Evolutionary conservation across 2,113 vertebrate genomes (phyloP).

Genomic region (Procapra przewalskii): DNA sequence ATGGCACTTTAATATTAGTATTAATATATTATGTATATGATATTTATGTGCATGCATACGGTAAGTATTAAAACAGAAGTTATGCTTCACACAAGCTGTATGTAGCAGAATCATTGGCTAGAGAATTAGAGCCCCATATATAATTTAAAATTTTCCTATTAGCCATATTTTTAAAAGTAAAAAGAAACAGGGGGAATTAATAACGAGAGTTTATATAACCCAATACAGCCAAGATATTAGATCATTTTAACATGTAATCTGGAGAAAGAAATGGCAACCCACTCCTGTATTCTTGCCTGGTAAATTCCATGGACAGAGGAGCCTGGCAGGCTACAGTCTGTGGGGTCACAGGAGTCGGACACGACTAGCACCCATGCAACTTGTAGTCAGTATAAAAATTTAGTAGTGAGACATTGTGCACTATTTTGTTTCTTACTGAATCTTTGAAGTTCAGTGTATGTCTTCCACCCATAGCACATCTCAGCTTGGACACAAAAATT

Average conservation of each 20-base stretch:
- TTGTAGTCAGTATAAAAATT: not conserved
- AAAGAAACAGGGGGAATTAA: not conserved
- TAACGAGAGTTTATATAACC: not conserved
- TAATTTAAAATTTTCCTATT: not conserved
- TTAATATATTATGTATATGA: not conserved
- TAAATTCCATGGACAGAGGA: not conserved
- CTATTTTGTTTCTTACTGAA: not conserved
- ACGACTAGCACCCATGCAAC: not conserved
- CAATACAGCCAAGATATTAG: not conserved
- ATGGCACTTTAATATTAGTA: not conserved
- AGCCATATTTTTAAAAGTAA: not conserved
- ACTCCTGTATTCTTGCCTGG: not conserved
- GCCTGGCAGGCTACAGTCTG: not conserved
- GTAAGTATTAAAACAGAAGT: not conserved
- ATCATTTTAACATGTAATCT: not conserved
- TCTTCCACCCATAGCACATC: no score
- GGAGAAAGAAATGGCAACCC: not conserved
- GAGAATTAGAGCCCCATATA: fast-evolving
- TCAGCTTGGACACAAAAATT: not conserved
- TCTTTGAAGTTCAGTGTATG: not conserved
- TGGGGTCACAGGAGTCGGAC: not conserved
- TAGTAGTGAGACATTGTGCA: no score
- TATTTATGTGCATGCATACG: not conserved
- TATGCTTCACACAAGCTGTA: not conserved
- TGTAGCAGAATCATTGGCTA: no score